These are phyloP conservation scores for Folsomia manolachei DNA, from an alignment of 2,888 invertebrate genomes.

Conservation along the genomic window DNA sequence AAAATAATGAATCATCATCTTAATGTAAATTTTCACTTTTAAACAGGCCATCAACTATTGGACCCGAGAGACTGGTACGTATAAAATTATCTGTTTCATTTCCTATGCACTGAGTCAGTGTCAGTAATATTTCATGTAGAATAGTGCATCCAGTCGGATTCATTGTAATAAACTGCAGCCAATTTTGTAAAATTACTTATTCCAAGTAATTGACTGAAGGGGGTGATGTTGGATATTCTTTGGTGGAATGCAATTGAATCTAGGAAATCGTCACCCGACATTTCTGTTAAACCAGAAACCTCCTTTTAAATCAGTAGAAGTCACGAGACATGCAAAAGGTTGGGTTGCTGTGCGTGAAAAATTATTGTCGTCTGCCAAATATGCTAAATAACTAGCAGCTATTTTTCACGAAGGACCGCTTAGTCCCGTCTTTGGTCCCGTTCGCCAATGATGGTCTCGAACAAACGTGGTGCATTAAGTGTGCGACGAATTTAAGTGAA, in stretches of 20 bases:
- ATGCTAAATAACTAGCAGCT: slow-evolving; percentile 46
- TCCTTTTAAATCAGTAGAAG: slow-evolving; percentile 17
- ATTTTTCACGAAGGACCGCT: slow-evolving; percentile 20
- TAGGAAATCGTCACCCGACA: neutral
- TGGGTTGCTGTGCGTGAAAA: slow-evolving; percentile 49
- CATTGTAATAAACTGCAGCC: too few relatives aligned
- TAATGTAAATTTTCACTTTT: neutral
- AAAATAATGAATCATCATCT: too few relatives aligned
- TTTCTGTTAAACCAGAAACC: neutral
- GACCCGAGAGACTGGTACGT: slow-evolving; percentile 31
- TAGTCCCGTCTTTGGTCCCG: neutral
- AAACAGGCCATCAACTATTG: slow-evolving; percentile 73
- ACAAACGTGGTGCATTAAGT: neutral
- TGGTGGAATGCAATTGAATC: too few relatives aligned
- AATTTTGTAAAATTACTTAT: too few relatives aligned
- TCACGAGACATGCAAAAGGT: slow-evolving; percentile 46
- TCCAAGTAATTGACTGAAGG: too few relatives aligned
- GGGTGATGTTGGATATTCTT: neutral
- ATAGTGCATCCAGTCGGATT: too few relatives aligned
- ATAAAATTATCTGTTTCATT: too few relatives aligned
- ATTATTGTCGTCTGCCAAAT: slow-evolving; percentile 49
- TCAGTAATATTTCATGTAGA: too few relatives aligned
- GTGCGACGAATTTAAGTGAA: neutral
- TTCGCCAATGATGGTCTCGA: neutral
- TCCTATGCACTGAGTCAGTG: too few relatives aligned